These are phyloP conservation scores for Nothocercus julius DNA, from an alignment of 2,113 vertebrate genomes.

Conservation along the genomic window DNA sequence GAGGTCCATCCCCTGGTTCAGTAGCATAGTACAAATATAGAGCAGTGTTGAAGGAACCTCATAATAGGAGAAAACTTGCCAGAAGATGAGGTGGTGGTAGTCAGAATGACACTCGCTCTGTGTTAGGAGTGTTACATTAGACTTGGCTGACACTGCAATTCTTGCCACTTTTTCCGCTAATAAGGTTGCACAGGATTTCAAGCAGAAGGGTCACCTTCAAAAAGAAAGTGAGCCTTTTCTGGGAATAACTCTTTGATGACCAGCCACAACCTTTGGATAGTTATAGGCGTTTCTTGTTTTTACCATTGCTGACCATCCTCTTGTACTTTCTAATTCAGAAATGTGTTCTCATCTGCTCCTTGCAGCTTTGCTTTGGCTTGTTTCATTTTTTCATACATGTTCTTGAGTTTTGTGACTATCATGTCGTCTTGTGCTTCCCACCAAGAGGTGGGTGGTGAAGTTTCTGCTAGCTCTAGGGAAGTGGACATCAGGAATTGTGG, in stretches of 20 bases:
- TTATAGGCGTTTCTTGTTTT: neutral
- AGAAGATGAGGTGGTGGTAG: neutral
- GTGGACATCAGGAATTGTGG: neutral
- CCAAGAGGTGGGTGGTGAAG: neutral
- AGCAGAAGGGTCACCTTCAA: neutral
- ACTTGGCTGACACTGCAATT: neutral
- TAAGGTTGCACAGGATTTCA: neutral
- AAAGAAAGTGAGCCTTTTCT: neutral
- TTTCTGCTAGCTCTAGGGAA: neutral
- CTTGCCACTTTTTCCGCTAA: neutral
- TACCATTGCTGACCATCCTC: neutral
- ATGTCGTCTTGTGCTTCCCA: neutral
- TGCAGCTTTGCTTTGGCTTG: neutral
- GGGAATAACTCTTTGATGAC: neutral
- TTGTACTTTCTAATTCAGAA: neutral
- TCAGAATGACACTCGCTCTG: neutral
- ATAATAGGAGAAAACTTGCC: neutral
- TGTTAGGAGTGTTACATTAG: neutral
- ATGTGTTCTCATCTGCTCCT: neutral
- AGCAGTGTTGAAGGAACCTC: neutral
- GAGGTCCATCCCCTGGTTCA: rapidly evolving
- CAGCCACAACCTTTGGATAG: neutral
- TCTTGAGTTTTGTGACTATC: neutral
- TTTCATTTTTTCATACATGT: neutral
- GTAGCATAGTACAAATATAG: neutral